phyloP scores from a whole-genome alignment of 2,888 invertebrate genomes.

The Oegoconia quadripuncta region DNA sequence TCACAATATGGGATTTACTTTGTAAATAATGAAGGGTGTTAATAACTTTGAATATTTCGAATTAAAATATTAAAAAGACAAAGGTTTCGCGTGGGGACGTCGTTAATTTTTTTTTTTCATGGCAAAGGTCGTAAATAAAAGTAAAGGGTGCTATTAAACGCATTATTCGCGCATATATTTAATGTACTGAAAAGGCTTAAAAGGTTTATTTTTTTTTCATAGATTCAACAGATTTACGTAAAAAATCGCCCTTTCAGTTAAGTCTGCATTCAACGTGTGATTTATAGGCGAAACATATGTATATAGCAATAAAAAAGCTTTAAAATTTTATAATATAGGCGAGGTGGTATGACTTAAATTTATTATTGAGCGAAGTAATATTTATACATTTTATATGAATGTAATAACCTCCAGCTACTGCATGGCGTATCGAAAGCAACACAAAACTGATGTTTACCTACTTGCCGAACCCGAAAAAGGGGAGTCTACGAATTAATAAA shows the following conservation, averaged over 20 bases:
- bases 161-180: conserved; percentile 76
- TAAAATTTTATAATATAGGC: neutral
- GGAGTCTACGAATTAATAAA: conserved; percentile 34
- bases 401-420: too few species aligned
- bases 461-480: conserved; percentile 19
- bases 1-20: too few species aligned
- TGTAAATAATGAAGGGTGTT: neutral
- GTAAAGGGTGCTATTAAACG: conserved; percentile 77
- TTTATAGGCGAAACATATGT: conserved; percentile 38
- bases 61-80: conserved; percentile 50
- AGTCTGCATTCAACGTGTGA: conserved; percentile 58
- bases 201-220: conserved; percentile 62
- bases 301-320: conserved; percentile 21
- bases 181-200: conserved; percentile 74
- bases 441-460: too few species aligned
- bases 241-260: conserved; percentile 60
- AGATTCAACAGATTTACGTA: conserved; percentile 67
- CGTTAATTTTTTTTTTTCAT: conserved; percentile 71
- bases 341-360: too few species aligned
- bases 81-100: conserved; percentile 54
- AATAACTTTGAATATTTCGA: conserved; percentile 19
- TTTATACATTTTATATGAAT: too few species aligned
- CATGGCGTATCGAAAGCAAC: too few species aligned
- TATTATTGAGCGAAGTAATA: too few species aligned
- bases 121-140: conserved; percentile 66